Evolutionary conservation across 2,888 invertebrate genomes (phyloP).

Genomic region (Zygogramma bicolorata): DNA sequence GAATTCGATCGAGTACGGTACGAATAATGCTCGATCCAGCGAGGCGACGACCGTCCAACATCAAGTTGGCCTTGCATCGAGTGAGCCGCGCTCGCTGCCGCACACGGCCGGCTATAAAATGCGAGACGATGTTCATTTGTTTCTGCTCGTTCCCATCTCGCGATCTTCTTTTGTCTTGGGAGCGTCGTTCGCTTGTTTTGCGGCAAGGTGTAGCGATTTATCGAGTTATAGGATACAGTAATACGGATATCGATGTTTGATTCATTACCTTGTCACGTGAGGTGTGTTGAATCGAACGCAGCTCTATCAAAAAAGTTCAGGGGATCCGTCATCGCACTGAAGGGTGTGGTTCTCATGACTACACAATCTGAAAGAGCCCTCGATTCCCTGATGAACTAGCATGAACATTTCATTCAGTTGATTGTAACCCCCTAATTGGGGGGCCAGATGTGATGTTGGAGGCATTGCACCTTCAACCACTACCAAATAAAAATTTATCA

Average conservation of each 20-base stretch:
- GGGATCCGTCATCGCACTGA: no score
- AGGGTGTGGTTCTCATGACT: no score
- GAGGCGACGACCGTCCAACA: constrained; percentile 30
- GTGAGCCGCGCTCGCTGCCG: constrained; percentile 16
- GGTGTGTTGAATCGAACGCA: no score
- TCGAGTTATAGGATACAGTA: not conserved
- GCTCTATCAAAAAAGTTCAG: no score
- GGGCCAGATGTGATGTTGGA: no score
- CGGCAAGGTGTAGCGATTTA: not conserved
- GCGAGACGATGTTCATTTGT: constrained; percentile 39
- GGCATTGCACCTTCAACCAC: no score
- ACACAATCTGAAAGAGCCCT: no score
- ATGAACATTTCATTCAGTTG: no score
- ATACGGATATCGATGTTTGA: not conserved
- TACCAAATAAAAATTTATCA: no score
- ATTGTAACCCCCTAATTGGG: no score
- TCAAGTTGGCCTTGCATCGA: constrained; percentile 36
- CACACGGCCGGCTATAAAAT: constrained; percentile 33
- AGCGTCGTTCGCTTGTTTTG: not conserved
- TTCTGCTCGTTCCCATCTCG: constrained; percentile 22
- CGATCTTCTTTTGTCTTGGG: constrained; percentile 32
- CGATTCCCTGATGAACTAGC: no score
- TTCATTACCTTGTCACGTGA: no score
- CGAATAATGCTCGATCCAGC: constrained; percentile 31
- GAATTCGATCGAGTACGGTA: constrained; percentile 37